Evolutionary conservation across 2,113 vertebrate genomes (phyloP).

Genomic region (Salvelinus alpinus): DNA sequence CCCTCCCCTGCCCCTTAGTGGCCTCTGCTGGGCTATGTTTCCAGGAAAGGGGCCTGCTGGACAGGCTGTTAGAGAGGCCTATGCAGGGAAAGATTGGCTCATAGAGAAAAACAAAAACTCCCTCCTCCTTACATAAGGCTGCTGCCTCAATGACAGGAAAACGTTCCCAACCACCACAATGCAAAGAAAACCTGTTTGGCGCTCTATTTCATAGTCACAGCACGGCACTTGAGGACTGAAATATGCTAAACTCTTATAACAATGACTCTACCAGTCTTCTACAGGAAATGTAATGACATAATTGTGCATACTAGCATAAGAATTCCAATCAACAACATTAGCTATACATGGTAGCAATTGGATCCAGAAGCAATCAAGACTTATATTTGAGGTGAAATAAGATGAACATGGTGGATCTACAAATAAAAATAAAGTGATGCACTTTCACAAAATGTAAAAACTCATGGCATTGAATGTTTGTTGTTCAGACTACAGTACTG

Average conservation of each 20-base stretch:
- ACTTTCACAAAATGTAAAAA: not conserved
- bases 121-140: slow-evolving; percentile 74
- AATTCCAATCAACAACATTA: slow-evolving; percentile 19
- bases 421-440: not conserved
- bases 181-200: slow-evolving; percentile 66
- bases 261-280: not conserved
- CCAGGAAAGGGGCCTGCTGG: slow-evolving; percentile 81
- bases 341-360: not conserved
- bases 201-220: slow-evolving; percentile 31
- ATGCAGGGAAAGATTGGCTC: slow-evolving; percentile 73
- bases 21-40: slow-evolving; percentile 72
- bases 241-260: not conserved
- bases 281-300: slow-evolving; percentile 14
- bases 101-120: slow-evolving; percentile 82
- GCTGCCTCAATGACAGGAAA: slow-evolving; percentile 59
- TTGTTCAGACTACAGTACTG: slow-evolving; percentile 27
- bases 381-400: not conserved
- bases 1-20: slow-evolving; percentile 66
- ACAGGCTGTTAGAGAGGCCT: slow-evolving; percentile 77
- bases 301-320: slow-evolving; percentile 29
- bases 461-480: slow-evolving; percentile 24
- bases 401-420: not conserved
- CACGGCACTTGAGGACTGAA: not conserved
- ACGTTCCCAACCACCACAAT: slow-evolving; percentile 54
- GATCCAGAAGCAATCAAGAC: not conserved